Evolutionary conservation across 2,113 vertebrate genomes (phyloP), one percentile per base, ranked within the genome.

Genomic region (Eubucco bourcierii): DNA sequence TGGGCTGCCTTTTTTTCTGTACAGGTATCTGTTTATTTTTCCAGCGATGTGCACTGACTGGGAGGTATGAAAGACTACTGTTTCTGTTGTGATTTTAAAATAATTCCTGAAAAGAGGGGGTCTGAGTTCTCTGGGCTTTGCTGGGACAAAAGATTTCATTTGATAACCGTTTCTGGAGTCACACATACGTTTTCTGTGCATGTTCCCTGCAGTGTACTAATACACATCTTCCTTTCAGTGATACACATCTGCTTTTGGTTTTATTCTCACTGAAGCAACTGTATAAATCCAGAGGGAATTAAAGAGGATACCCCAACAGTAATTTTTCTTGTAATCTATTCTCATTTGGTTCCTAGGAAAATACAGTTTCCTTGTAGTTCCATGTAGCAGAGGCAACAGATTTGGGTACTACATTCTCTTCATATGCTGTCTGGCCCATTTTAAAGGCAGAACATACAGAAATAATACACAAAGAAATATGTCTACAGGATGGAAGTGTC

Each of bases 301-400:
- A 88, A 93, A 95, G 87, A 85, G 39, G 55, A 90, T 92, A 94
- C 8, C 12, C 71, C 65, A 80, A 58, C 20, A 12, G 65, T 85
- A 52, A 39, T 87, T 68, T 96, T 94, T 88, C 84, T 87, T 90
- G 90, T 88, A 90, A 92, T 94, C 80, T 92, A 63, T 93, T 90
- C 34, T 86, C 5, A 2, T n/a, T 34, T 37, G 68, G 29, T 73
- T 90, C 31, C 44, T 66, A 75, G 44, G 70, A 91, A 88, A 85
- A 64, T 20, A 39, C 4, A 29, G 28, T 84, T 92, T 92, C 33
- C 52, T 63, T 31, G 8, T 56, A 25, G 18, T 52, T 90, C 53
- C 20, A 5, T 1, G 1, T 33, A 77, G 60, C 24, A n/a, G 66
- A 87, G 39, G 37, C 23, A 55, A 68, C 91, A 75, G 13, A 77